Evolutionary conservation across 1,140 invertebrate species (phyloP).

Genomic region (Drosophila fuyamai): DNA sequence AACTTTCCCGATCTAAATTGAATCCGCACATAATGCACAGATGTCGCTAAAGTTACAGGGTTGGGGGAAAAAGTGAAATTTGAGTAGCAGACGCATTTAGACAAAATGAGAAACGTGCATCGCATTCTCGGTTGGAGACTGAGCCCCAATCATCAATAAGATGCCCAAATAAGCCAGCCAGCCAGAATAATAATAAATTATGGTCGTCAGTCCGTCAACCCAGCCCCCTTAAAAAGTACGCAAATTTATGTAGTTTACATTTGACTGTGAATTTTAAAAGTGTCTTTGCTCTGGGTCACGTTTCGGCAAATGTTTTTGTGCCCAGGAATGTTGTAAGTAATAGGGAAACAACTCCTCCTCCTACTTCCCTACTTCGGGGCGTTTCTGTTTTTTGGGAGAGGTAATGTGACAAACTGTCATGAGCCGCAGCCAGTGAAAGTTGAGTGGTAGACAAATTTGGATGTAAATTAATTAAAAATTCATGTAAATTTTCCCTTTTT

Average conservation of each 20-base stretch:
- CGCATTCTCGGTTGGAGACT: conserved; percentile 59
- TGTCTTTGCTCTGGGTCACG: conserved; percentile 56
- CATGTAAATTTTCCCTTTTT: conserved; percentile 37
- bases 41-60: conserved; percentile 24
- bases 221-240: conserved; percentile 27
- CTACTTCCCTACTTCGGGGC: background rate
- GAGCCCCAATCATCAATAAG: conserved; percentile 69
- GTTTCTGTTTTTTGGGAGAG: background rate
- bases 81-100: conserved; percentile 63
- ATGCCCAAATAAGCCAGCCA: conserved; percentile 69
- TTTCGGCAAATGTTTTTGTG: conserved; percentile 54
- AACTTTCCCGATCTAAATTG: conserved; percentile 51
- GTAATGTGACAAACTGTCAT: conserved; percentile 34
- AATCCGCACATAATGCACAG: conserved; percentile 54
- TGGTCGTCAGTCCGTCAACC: conserved; percentile 10
- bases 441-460: conserved; percentile 34
- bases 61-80: conserved; percentile 44
- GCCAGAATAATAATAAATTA: conserved; percentile 49
- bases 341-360: background rate
- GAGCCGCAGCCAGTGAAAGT: conserved; percentile 36
- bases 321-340: conserved; percentile 41
- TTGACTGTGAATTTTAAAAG: conserved; percentile 65
- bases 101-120: conserved; percentile 77
- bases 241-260: conserved; percentile 79
- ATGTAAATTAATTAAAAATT: conserved; percentile 50